Evolutionary conservation across 2,113 vertebrate species (phyloP).

Genomic region (Benthochromis sp.): DNA sequence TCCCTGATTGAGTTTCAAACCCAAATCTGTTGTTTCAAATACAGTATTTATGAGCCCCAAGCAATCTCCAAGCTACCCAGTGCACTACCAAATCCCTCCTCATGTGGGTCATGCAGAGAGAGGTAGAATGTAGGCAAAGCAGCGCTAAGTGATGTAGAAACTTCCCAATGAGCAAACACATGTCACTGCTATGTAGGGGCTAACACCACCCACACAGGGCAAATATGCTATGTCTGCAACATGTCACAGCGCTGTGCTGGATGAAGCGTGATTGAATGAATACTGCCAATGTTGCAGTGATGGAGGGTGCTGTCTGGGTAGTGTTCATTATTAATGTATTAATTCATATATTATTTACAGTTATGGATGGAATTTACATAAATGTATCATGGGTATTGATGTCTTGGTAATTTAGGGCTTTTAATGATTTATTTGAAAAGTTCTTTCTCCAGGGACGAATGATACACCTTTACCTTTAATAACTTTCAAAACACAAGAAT

Average conservation of each 20-base stretch:
- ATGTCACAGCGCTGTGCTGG: not conserved
- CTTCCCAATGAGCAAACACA: not conserved
- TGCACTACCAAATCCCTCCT: not conserved
- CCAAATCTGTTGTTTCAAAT: not conserved
- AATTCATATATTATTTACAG: not conserved
- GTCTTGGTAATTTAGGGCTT: not conserved
- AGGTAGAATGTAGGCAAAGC: not conserved
- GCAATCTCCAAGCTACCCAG: not conserved
- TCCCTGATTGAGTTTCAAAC: not conserved
- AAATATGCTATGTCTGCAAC: not conserved
- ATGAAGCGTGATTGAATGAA: not conserved
- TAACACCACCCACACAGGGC: not conserved
- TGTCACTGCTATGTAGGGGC: not conserved
- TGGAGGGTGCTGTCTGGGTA: not conserved
- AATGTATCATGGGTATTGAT: not conserved
- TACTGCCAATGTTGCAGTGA: not conserved
- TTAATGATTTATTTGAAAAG: not conserved
- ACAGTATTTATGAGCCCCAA: not conserved
- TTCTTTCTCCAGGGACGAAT: not conserved
- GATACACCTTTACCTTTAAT: not conserved
- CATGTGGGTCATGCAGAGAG: not conserved
- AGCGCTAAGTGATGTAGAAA: not conserved
- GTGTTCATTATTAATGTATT: not conserved
- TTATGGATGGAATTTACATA: not conserved
- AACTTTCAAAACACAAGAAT: not conserved